Evolutionary conservation across 2,113 vertebrate species (phyloP).

Genomic region (Polypterus senegalus): DNA sequence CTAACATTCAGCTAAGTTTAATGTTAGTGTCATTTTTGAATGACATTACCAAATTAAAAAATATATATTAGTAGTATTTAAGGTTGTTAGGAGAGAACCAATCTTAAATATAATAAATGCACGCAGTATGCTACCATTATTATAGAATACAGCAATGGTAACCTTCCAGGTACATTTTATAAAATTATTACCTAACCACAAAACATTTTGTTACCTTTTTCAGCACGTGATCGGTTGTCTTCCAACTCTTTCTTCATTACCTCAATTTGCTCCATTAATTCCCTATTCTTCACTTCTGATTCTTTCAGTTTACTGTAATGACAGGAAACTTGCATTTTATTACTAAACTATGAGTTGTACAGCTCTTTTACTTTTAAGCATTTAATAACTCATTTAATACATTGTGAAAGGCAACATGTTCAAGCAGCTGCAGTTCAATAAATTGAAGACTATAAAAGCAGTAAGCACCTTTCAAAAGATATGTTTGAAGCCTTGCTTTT

Average conservation of each 20-base stretch:
- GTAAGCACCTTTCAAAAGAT: conserved; percentile 70
- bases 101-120: not conserved
- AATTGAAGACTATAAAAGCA: not conserved
- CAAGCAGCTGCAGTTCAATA: too few species aligned
- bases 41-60: too few species aligned
- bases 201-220: conserved; percentile 54
- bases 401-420: too few species aligned
- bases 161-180: not conserved
- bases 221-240: conserved; percentile 63
- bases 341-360: too few species aligned
- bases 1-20: too few species aligned
- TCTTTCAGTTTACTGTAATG: conserved; percentile 81
- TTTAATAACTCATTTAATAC: too few species aligned
- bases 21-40: too few species aligned
- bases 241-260: conserved; percentile 79
- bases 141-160: not conserved
- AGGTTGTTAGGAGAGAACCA: too few species aligned
- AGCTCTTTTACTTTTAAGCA: too few species aligned
- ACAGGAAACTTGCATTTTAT: too few species aligned
- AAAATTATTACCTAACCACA: not conserved
- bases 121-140: not conserved
- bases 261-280: conserved; percentile 73
- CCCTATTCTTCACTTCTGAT: conserved; percentile 60
- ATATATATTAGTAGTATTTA: too few species aligned
- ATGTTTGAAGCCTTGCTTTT: conserved; percentile 74